Evolutionary conservation across 2,888 invertebrate species (phyloP), one percentile per base, ranked within the genome.

Genomic region (Caenorhabditis wallacei): DNA sequence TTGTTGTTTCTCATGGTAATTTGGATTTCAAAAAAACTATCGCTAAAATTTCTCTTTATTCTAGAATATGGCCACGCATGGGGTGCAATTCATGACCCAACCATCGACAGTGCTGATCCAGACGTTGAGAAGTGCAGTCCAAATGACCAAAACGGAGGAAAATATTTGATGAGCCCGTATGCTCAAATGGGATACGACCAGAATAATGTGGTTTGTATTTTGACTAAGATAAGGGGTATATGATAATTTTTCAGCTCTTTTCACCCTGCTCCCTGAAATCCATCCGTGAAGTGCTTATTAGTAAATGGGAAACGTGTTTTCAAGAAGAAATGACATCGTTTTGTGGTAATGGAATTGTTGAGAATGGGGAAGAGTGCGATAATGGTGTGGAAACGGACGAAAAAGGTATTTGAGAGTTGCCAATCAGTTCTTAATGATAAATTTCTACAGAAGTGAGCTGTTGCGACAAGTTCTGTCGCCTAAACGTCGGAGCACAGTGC

Each of bases 281-380:
- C 20, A 81, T 86, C 2, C 80, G 85, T 10, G 74, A 78, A 26
- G 74, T 82, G 37, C 70, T 86, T 7, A 61, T 30, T 1, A 18
- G 51, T n/a, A 76, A 84, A 30, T 84, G 54, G 51, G 37, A 37
- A 2, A 24, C 26, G 0, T 84, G 84, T 40, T 86, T 86, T n/a
- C 70, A 80, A 68, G 78, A 86, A n/a, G 84, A 84, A 30, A 96
- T 96, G 92, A 96, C 96, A 93, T 96, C 96, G 70, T 97, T 97
- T 93, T 98, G 98, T 92, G 98, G 98, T 10, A 98, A 98, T 93
- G 94, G 97, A 85, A 94, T 97, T 13, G 97, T 98, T 0, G 97
- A 98, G 92, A 96, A 96, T 2, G 96, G 96, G 86, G 98, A 98
- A 92, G 96, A 98, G 92, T 98, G 98, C 92, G 98, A 98, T 92